Evolutionary conservation across 2,888 invertebrate genomes (phyloP).

Genomic region (Quadriops clusia): DNA sequence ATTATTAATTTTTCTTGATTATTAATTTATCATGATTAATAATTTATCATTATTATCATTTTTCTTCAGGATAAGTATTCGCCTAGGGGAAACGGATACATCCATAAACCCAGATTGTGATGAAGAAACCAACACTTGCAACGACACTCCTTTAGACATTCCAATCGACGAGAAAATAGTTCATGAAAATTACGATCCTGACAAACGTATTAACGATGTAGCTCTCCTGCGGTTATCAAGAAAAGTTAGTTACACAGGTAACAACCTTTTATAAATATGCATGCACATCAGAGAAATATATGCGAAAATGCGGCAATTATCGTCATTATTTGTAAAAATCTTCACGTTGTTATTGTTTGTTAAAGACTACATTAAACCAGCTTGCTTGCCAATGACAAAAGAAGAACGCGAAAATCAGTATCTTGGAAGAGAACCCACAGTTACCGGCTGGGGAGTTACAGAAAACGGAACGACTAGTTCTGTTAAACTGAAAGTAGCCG

Average conservation of each 20-base stretch:
- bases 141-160: constrained; percentile 46
- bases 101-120: constrained; percentile 48
- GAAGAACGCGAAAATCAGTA: constrained; percentile 31
- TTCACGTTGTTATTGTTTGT: too few species aligned
- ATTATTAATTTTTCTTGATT: too few species aligned
- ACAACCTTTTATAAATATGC: constrained; percentile 1
- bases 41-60: too few species aligned
- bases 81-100: constrained; percentile 58
- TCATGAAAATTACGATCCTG: constrained; percentile 52
- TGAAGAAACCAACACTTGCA: constrained; percentile 39
- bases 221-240: constrained; percentile 52
- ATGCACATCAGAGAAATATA: too few species aligned
- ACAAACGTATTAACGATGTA: constrained; percentile 56
- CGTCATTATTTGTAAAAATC: too few species aligned
- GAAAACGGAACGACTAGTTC: constrained; percentile 39
- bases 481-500: constrained; percentile 40
- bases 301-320: too few species aligned
- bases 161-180: constrained; percentile 49
- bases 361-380: constrained; percentile 45
- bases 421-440: constrained; percentile 37
- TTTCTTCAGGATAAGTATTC: constrained; percentile 42
- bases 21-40: too few species aligned
- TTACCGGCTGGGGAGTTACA: constrained; percentile 57
- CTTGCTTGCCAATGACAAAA: constrained; percentile 43
- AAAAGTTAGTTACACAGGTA: constrained; percentile 39